A percentile compares a stretch with the other conserved stretches of the same genome.
These are phyloP conservation scores for Sanderia malayensis DNA, from an alignment of 30 jellyfish, hydroid and myxozoan species.

Conservation along the genomic window DNA sequence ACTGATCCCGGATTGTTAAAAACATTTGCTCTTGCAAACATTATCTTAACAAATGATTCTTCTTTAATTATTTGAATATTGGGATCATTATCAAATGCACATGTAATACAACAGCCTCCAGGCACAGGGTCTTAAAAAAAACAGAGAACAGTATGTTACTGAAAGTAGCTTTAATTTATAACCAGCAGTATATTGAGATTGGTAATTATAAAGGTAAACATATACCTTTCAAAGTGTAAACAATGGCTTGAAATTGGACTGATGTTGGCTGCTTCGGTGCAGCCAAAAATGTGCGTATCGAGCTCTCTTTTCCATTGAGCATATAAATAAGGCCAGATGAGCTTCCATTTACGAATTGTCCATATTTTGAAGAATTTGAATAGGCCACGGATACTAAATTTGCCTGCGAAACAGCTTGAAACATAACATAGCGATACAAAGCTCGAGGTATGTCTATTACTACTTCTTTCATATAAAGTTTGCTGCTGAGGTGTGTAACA, in stretches of 20 bases:
- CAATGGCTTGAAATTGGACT: constrained; percentile 26
- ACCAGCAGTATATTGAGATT: too few relatives aligned
- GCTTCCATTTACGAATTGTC: constrained; percentile 13
- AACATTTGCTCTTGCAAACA: constrained; percentile 69
- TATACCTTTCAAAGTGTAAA: constrained; percentile 31
- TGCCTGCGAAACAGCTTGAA: constrained; percentile 35
- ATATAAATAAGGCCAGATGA: constrained; percentile 34
- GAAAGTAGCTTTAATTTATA: too few relatives aligned
- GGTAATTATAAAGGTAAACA: background rate
- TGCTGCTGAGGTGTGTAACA: background rate
- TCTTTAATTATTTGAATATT: constrained; percentile 34
- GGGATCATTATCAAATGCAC: constrained; percentile 73
- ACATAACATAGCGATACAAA: constrained; percentile 30
- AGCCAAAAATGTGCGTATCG: constrained; percentile 10
- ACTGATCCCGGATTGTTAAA: constrained; percentile 24
- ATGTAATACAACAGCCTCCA: constrained; percentile 92
- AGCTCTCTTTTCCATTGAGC: constrained; percentile 13
- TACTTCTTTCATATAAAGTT: background rate
- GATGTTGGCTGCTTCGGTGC: background rate
- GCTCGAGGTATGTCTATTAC: constrained; percentile 3
- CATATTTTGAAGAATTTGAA: constrained; percentile 1
- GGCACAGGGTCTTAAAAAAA: constrained; percentile 69
- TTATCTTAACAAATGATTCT: constrained; percentile 2
- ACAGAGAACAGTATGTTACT: background rate
- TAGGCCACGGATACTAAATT: constrained; percentile 13